Base-by-base conservation (phyloP, 2,888 invertebrate species). In the Apotomis turbidana region DNA sequence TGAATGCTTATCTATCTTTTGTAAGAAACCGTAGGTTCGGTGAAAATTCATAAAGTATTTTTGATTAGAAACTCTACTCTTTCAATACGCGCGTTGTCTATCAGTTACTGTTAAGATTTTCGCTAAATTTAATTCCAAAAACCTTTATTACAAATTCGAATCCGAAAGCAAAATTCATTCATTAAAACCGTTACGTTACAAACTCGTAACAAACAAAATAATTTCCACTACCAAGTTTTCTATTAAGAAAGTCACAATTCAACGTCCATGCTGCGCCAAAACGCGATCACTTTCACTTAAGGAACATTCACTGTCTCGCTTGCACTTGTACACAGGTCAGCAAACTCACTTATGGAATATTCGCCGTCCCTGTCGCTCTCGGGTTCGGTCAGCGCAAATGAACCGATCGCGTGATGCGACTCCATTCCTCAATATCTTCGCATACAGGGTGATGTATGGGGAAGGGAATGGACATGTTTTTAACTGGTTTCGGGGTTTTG, bases 331-430 rank as follows among this genome's bases (percentile, higher is more conserved):
- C n/a, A 13, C 27, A 27, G 4, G 1, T 55, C 6, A 1, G 8
- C 49, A 38, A 54, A 72, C 70, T 74, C 66, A 8, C 8, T 52
- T 41, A 8, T 15, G 57, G 59, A 71, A 66, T n/a, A 68, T 69
- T 57, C 61, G 57, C 69, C 27, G 41, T 62, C 71, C 63, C 68
- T 8, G 36, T 75, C 74, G 70, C 70, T 59, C 61, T 72, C 67
- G 74, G 76, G 77, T 78, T 75, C 78, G 89, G 89, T 85, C 87
- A 86, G 78, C 83, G 70, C 81, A 90, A 93, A 93, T 89, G 93
- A 90, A 87, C 86, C 80, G 77, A 92, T 93, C 88, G 93, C 93
- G 92, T 93, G 93, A 78, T 82, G 76, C 54, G 60, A 69, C 77
- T 74, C 87, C 90, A 90, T 92, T 87, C 84, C 81, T 76, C 76